Evolutionary conservation across 2,888 invertebrate species (phyloP).

Genomic region (Ochropleura leucogaster): DNA sequence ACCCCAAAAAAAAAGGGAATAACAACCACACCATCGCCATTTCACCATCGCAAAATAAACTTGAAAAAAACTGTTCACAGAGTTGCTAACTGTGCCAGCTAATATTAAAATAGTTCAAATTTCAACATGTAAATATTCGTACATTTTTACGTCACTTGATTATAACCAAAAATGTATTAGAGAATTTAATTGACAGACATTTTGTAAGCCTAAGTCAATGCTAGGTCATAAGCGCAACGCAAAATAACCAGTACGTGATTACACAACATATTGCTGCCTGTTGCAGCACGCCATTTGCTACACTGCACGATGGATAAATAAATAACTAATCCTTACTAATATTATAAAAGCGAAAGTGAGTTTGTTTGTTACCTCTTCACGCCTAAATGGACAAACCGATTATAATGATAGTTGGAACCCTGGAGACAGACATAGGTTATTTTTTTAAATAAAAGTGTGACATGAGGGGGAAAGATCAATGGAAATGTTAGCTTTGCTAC

Average conservation of each 20-base stretch:
- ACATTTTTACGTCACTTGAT: constrained; percentile 9
- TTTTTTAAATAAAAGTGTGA: too few species aligned
- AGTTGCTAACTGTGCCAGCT: background rate
- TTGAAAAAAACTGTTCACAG: background rate
- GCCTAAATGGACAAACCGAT: too few species aligned
- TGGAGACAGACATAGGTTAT: too few species aligned
- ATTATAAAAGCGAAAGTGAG: too few species aligned
- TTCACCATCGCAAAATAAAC: too few species aligned
- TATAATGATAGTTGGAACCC: too few species aligned
- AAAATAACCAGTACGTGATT: constrained; percentile 49
- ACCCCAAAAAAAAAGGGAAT: too few species aligned
- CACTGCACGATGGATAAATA: constrained; percentile 51
- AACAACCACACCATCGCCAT: too few species aligned
- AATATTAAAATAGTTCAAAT: background rate
- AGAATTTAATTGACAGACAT: constrained; percentile 49
- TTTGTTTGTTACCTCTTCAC: too few species aligned
- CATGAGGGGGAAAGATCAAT: too few species aligned
- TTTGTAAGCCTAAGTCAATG: constrained; percentile 55
- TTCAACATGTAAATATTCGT: background rate
- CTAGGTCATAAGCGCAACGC: constrained; percentile 46
- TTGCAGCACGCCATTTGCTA: constrained; percentile 44
- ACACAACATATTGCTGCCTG: constrained; percentile 46
- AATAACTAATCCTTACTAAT: constrained; percentile 23
- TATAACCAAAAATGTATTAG: constrained; percentile 23
- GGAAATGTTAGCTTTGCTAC: too few species aligned